Percentiles rank a stretch among this genome's conserved stretches.
phyloP scores from a whole-genome alignment of 37 sponge, comb jelly and placozoan genomes.

The Spongilla lacustris region DNA sequence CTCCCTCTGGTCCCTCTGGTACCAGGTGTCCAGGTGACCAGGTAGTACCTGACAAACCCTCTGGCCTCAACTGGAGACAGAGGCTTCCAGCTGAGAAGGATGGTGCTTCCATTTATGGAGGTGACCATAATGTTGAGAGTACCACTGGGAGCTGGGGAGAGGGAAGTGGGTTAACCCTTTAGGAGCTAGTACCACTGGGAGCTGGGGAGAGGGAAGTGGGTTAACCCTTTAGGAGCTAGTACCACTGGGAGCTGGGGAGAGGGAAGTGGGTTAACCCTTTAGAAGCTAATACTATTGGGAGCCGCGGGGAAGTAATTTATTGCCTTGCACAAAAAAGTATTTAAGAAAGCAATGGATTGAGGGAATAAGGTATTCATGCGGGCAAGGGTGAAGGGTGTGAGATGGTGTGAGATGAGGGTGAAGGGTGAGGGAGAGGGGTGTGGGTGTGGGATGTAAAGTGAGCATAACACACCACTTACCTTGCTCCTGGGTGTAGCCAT shows the following conservation, averaged over 20 bases:
- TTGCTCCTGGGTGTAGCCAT: background rate
- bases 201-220: no score
- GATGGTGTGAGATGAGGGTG: background rate
- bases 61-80: slow-evolving; percentile 18
- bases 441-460: background rate
- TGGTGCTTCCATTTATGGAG: background rate
- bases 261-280: no score
- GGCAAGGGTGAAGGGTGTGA: background rate
- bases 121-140: background rate
- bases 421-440: background rate
- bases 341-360: background rate
- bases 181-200: no score
- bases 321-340: no score
- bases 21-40: slow-evolving; percentile 1
- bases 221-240: no score
- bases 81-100: slow-evolving; percentile 20
- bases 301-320: no score
- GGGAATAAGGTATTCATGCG: no score
- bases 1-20: background rate
- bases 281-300: no score
- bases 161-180: no score
- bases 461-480: background rate
- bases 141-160: background rate
- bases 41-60: slow-evolving; percentile 27
- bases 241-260: no score